Evolutionary conservation across 2,888 invertebrate species (phyloP), one percentile per base, ranked within the genome.

Genomic region (Nemotelus nigrinus): DNA sequence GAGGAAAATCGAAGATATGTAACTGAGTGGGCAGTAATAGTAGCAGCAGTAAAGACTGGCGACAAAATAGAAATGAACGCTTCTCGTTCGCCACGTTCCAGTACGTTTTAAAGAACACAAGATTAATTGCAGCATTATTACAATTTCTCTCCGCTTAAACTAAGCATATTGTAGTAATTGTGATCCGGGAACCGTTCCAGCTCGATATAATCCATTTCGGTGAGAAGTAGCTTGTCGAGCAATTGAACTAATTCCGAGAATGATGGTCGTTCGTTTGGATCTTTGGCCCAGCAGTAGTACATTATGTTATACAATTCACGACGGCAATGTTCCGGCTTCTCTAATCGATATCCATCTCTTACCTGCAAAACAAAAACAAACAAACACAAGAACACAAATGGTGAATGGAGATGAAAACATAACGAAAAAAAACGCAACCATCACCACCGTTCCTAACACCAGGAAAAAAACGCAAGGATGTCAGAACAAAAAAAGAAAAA

Each of bases 261-360:
- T 67, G 93, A 91, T 0, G 97, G 97, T 78, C 98, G 88, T 79
- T 93, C 90, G n/a, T 92, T 91, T 0, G 96, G 91, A 82, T 95
- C 93, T 10, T 93, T 93, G 80, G 95, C 94, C 98, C 98, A 98
- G 86, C 97, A 98, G 85, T 96, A 96, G 85, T 94, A 96, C 97
- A 97, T 97, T 76, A 97, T 94, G 83, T 96, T 96, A 88, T 96
- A 97, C 1, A 97, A 89, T 85, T 97, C 96, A 4, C 97, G 90
- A 68, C 96, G 93, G 86, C 97, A 97, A 84, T 98, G 97, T 82
- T 96, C 96, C 0, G 98, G 97, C 83, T 97, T 96, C 83, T 96
- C 96, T 80, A 98, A 89, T 44, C 97, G 91, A 85, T 95, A 94
- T 0, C 97, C 97, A 82, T 96, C 95, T 70, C 95, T 92, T 1